Percentiles rank a stretch among this genome's conserved stretches.
Evolutionary conservation across 1,140 invertebrate species (phyloP).

Genomic region (Archivesica marissinica): DNA sequence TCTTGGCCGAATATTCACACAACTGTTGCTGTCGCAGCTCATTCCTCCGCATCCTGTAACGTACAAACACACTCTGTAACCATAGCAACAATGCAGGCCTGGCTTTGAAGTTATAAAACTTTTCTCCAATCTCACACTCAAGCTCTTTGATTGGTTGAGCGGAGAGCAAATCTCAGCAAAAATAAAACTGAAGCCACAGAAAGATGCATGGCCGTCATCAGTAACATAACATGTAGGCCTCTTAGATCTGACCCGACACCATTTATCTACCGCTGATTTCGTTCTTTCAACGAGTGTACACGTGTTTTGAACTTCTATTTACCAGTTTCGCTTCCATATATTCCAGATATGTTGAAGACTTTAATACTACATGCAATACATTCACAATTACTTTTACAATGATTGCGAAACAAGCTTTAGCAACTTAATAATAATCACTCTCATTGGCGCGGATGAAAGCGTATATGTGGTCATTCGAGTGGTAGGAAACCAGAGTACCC

Average conservation of each 20-base stretch:
- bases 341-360: too few species aligned
- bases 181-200: not conserved
- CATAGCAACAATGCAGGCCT: not conserved
- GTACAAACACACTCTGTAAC: not conserved
- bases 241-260: not conserved
- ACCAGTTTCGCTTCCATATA: too few species aligned
- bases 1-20: constrained; percentile 56
- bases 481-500: too few species aligned
- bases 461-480: too few species aligned
- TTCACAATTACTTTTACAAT: too few species aligned
- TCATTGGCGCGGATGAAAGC: too few species aligned
- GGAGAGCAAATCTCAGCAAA: not conserved
- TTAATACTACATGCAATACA: too few species aligned
- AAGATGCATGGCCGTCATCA: not conserved
- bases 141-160: not conserved
- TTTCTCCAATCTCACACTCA: not conserved
- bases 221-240: not conserved
- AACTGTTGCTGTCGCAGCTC: constrained; percentile 49
- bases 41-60: constrained; percentile 41
- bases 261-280: too few species aligned
- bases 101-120: not conserved
- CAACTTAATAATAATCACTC: too few species aligned
- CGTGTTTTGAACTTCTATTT: too few species aligned
- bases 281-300: too few species aligned
- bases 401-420: too few species aligned